A percentile compares a stretch with the other conserved stretches of the same genome.
phyloP scores from a whole-genome alignment of 2,888 invertebrate species.

The Drosophila mimetica region DNA sequence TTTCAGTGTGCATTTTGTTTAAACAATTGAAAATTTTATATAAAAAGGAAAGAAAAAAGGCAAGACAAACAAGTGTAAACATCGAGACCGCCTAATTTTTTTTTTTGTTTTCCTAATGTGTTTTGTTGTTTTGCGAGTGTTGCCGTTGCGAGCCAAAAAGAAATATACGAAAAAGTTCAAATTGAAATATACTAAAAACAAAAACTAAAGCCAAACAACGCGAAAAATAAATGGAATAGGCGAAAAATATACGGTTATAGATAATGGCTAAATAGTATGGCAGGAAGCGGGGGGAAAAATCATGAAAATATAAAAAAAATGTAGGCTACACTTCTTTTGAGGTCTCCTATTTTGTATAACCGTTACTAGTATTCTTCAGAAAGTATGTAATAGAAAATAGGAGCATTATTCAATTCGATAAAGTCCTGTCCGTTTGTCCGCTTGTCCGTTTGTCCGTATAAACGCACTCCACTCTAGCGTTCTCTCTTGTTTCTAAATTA shows the following conservation, averaged over 20 bases:
- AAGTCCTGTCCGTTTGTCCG: no score
- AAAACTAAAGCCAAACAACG: slow-evolving; percentile 3
- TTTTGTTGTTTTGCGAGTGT: slow-evolving; percentile 13
- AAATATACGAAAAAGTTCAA: background rate
- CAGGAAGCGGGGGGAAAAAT: background rate
- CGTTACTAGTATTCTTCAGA: no score
- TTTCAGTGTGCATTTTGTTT: slow-evolving; percentile 15
- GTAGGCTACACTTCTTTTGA: background rate
- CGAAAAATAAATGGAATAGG: background rate
- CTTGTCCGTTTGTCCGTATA: no score
- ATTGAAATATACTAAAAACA: background rate
- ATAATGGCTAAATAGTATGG: background rate
- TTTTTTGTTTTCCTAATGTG: slow-evolving; percentile 17
- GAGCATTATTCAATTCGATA: no score
- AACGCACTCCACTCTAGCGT: no score
- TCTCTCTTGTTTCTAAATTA: no score
- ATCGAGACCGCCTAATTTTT: slow-evolving; percentile 12
- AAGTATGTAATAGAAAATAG: no score
- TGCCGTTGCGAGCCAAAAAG: background rate
- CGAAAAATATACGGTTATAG: background rate
- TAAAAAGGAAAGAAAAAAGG: background rate
- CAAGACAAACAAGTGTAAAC: slow-evolving; percentile 25
- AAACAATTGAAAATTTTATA: slow-evolving; percentile 7
- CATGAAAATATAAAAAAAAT: background rate
- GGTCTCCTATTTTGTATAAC: background rate